Conservation (phyloP, 2,888 invertebrate species). For the Eudemis profundana region DNA sequence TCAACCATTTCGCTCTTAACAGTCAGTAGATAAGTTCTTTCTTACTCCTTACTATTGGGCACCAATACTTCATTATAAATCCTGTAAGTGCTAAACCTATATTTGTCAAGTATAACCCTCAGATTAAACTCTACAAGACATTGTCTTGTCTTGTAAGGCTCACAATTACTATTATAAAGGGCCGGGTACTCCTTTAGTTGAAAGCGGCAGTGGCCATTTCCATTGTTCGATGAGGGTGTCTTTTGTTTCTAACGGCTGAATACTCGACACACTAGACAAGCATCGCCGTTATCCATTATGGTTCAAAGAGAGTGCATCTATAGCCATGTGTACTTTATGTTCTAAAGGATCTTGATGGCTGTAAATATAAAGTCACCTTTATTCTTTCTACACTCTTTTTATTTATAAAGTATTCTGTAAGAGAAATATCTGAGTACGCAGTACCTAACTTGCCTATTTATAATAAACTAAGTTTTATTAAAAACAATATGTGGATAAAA, state of each 20-base stretch:
- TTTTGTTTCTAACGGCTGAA: conserved; percentile 27
- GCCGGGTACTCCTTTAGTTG: conserved; percentile 4
- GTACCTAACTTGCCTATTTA: too few species aligned
- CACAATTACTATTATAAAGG: conserved; percentile 8
- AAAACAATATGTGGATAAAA: too few species aligned
- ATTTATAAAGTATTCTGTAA: too few species aligned
- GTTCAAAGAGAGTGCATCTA: conserved; percentile 10
- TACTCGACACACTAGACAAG: conserved; percentile 9
- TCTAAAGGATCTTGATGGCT: not conserved
- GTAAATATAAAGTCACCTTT: not conserved
- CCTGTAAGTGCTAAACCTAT: too few species aligned
- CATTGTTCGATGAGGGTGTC: conserved; percentile 19
- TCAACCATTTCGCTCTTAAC: too few species aligned
- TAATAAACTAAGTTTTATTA: too few species aligned
- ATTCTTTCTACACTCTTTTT: not conserved
- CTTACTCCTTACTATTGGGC: too few species aligned
- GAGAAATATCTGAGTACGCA: too few species aligned
- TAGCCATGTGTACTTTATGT: not conserved
- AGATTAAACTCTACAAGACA: not conserved
- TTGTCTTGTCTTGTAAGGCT: not conserved
- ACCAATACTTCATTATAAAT: too few species aligned
- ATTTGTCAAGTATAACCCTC: too few species aligned
- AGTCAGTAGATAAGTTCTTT: too few species aligned
- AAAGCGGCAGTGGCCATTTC: conserved; percentile 15
- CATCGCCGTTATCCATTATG: conserved; percentile 15